Evolutionary conservation across 2,113 vertebrate genomes (phyloP).

Genomic region (Falcunculus frontatus): DNA sequence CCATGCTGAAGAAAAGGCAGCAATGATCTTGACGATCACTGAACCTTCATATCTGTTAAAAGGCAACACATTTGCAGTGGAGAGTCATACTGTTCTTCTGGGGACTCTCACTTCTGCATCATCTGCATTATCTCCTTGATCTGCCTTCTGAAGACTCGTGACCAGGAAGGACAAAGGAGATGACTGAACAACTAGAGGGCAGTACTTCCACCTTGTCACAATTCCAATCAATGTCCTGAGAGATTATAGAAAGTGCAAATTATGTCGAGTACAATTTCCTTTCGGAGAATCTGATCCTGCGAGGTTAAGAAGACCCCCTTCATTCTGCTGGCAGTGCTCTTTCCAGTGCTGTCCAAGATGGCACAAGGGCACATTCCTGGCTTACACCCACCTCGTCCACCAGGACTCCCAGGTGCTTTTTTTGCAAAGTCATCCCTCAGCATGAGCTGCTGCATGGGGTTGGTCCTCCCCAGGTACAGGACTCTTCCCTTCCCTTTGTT

Average conservation of each 20-base stretch:
- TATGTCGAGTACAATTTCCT: not conserved
- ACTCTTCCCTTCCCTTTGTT: not conserved
- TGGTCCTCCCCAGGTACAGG: not conserved
- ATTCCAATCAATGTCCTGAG: not conserved
- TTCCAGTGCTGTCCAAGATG: not conserved
- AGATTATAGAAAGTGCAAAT: not conserved
- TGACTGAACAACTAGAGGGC: not conserved
- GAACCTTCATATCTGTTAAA: not conserved
- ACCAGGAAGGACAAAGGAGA: not conserved
- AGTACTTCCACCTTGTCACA: not conserved
- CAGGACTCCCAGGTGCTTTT: not conserved
- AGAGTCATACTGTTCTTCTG: not conserved
- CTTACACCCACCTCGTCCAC: not conserved
- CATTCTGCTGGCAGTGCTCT: not conserved
- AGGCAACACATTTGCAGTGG: not conserved
- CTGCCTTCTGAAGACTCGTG: not conserved
- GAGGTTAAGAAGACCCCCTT: not conserved
- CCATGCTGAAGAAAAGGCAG: not conserved
- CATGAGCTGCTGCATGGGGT: not conserved
- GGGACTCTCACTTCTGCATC: not conserved
- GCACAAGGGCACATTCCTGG: not conserved
- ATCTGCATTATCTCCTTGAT: not conserved
- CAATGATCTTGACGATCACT: not conserved
- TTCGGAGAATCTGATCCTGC: not conserved
- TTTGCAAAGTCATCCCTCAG: not conserved